Conservation (phyloP, 2,113 vertebrate species). For the Myiagra hebetior region DNA sequence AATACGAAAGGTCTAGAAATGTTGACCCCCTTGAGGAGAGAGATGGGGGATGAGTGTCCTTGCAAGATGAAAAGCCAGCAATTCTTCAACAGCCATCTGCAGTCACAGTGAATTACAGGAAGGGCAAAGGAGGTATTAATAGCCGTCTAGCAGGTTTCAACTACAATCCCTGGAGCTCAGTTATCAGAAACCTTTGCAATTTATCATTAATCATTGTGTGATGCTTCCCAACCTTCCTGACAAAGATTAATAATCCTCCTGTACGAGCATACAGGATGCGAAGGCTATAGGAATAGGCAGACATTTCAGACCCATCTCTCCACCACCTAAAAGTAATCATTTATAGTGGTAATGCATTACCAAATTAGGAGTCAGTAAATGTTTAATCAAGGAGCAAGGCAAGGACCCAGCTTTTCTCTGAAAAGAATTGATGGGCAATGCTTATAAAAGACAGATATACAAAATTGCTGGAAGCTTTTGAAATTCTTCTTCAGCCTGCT, state of each 20-base stretch:
- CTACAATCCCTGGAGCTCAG: background rate
- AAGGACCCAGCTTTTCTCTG: background rate
- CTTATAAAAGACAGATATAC: background rate
- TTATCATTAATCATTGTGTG: background rate
- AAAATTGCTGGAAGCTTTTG: background rate
- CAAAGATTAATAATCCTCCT: constrained; percentile 2
- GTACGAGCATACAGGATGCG: background rate
- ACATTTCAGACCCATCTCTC: background rate
- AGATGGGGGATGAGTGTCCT: background rate
- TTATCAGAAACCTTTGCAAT: constrained; percentile 22
- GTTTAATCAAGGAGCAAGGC: background rate
- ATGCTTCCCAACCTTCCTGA: background rate
- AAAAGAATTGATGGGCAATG: background rate
- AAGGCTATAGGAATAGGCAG: background rate
- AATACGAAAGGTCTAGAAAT: background rate
- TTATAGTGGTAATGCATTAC: background rate
- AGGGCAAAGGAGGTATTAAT: background rate
- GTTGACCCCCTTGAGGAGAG: background rate
- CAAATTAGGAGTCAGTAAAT: background rate
- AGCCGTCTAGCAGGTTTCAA: constrained; percentile 12
- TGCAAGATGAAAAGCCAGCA: background rate
- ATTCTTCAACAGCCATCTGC: background rate
- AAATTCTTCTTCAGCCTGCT: background rate
- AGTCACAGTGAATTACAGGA: background rate
- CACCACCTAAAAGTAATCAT: background rate